phyloP scores from a whole-genome alignment of 2,888 invertebrate genomes.

The Rotaria magnacalcarata region DNA sequence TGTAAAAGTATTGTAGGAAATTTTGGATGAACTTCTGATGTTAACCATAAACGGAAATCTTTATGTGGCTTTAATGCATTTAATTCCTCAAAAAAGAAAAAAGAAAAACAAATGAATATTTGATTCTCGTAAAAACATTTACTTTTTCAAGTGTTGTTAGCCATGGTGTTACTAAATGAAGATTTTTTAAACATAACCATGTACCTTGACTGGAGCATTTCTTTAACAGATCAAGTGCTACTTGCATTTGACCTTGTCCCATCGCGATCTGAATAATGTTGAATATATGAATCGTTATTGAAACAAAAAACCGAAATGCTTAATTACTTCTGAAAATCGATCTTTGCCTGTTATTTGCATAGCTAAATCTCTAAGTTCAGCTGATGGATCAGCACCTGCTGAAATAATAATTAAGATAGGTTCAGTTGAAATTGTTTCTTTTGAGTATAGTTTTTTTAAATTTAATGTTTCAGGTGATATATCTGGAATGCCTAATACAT shows the following conservation, averaged over 20 bases:
- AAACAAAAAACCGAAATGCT: conserved; percentile 34
- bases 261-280: conserved; percentile 67
- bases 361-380: conserved; percentile 71
- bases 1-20: conserved; percentile 73
- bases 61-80: conserved; percentile 60
- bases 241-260: conserved; percentile 73
- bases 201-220: conserved; percentile 66
- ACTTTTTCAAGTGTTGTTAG: conserved; percentile 68
- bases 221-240: conserved; percentile 65
- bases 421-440: conserved; percentile 65
- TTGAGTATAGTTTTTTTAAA: conserved; percentile 63
- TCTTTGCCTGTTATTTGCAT: conserved; percentile 60
- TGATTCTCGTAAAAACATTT: background rate
- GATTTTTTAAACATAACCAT: conserved; percentile 76
- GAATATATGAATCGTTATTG: background rate
- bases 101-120: background rate
- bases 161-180: conserved; percentile 73
- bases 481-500: conserved; percentile 61
- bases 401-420: conserved; percentile 79
- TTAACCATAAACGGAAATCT: conserved; percentile 76
- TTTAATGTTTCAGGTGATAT: conserved; percentile 65
- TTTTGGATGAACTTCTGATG: conserved; percentile 74
- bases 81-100: conserved; percentile 61
- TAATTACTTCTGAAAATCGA: conserved; percentile 66
- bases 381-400: conserved; percentile 83